Conservation (phyloP, 2,797 vertebrate species). For the Sciurus carolinensis region DNA sequence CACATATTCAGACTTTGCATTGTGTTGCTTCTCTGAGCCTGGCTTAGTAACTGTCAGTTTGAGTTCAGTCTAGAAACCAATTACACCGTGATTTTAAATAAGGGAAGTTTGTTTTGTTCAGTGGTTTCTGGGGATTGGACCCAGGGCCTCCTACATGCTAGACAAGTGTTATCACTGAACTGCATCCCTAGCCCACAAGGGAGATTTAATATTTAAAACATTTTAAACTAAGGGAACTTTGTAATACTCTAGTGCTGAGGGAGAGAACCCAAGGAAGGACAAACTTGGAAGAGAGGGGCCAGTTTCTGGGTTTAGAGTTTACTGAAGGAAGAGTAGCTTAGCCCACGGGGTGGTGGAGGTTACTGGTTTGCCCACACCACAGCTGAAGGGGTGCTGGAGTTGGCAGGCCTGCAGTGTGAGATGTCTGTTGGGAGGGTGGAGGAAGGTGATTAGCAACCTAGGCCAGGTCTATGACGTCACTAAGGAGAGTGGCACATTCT, state of each 20-base stretch:
- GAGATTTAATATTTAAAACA: not conserved
- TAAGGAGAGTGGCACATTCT: not conserved
- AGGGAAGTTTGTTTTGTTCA: not conserved
- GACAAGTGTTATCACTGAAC: no score
- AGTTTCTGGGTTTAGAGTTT: not conserved
- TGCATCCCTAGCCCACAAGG: not conserved
- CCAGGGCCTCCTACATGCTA: no score
- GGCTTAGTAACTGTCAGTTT: not conserved
- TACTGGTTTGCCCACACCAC: not conserved
- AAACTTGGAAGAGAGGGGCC: not conserved
- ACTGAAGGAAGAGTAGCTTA: not conserved
- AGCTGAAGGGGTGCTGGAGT: not conserved
- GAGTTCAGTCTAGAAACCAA: not conserved
- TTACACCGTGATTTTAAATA: not conserved
- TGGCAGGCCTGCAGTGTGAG: not conserved
- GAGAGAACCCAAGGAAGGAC: not conserved
- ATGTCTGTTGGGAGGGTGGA: not conserved
- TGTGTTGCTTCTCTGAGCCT: slow-evolving; percentile 16
- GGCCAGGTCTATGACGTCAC: not conserved
- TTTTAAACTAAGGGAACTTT: not conserved
- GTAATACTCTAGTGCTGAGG: not conserved
- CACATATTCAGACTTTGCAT: not conserved
- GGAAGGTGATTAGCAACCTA: not conserved
- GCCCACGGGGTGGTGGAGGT: not conserved
- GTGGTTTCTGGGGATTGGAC: no score